Conservation (phyloP, 2,888 invertebrate species). For the Oscheius sp. region DNA sequence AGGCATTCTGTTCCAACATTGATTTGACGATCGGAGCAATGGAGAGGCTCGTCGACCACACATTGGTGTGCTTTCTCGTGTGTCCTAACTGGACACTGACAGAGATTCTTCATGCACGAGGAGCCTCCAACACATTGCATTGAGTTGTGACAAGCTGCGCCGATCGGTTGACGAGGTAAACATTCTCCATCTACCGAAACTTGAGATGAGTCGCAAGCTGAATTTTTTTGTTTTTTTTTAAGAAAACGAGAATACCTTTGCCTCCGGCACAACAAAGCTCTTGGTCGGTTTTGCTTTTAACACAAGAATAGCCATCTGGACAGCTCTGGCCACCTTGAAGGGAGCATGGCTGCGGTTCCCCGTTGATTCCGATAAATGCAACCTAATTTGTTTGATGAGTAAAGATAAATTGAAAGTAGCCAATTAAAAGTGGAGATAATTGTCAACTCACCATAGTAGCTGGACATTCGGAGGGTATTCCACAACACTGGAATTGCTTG, state of each 20-base stretch:
- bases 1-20: conserved; percentile 52
- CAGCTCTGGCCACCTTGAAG: conserved; percentile 54
- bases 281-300: conserved; percentile 49
- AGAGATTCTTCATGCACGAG: conserved; percentile 38
- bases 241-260: conserved; percentile 34
- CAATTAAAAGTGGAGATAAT: neutral
- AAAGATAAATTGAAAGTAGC: neutral
- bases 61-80: conserved; percentile 46
- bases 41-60: conserved; percentile 23
- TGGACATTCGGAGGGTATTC: conserved; percentile 57
- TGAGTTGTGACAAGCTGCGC: conserved; percentile 44
- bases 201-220: conserved; percentile 54
- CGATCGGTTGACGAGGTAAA: conserved; percentile 41
- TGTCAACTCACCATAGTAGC: conserved; percentile 43
- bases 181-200: conserved; percentile 54
- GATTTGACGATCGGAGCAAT: conserved; percentile 24
- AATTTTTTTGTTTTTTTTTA: conserved; percentile 17
- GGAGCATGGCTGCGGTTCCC: conserved; percentile 56
- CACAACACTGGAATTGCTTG: conserved; percentile 66
- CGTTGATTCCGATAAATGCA: conserved; percentile 56
- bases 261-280: conserved; percentile 59
- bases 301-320: conserved; percentile 59
- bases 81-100: conserved; percentile 43
- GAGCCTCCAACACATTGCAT: conserved; percentile 49
- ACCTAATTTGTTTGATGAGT: conserved; percentile 30